phyloP scores from a whole-genome alignment of 2,888 invertebrate genomes.

The Zaprionus bogoriensis region DNA sequence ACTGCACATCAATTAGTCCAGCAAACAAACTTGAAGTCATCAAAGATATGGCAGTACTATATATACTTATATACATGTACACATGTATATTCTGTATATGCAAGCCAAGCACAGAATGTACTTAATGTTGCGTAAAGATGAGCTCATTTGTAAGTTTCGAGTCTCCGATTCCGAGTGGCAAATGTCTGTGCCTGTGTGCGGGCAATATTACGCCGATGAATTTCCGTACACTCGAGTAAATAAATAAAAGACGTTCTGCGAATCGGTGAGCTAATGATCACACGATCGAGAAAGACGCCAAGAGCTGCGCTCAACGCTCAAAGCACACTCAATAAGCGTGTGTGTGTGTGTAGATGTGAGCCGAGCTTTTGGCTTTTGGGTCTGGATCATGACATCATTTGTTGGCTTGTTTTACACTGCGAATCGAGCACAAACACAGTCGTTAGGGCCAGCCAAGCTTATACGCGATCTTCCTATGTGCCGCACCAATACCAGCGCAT shows the following conservation, averaged over 20 bases:
- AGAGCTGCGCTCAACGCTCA: constrained; percentile 21
- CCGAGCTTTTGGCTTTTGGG: constrained; percentile 47
- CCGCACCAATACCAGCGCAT: background rate
- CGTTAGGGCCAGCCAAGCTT: background rate
- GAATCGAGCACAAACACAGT: constrained; percentile 2
- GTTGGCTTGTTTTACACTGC: constrained; percentile 36
- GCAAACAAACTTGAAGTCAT: constrained; percentile 22
- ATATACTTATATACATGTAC: background rate
- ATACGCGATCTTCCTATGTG: background rate
- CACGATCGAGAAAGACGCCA: constrained; percentile 28
- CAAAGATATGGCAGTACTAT: constrained; percentile 4
- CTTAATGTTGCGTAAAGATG: constrained; percentile 28
- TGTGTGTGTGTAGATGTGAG: constrained; percentile 39
- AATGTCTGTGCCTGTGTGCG: constrained; percentile 5
- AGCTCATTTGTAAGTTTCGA: constrained; percentile 29
- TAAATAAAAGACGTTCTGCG: constrained; percentile 36
- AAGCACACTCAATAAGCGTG: constrained; percentile 1
- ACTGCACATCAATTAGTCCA: constrained; percentile 53
- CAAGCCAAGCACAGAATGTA: constrained; percentile 10
- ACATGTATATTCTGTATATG: constrained; percentile 5
- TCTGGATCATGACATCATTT: constrained; percentile 64
- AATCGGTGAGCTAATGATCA: constrained; percentile 65
- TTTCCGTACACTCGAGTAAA: constrained; percentile 47
- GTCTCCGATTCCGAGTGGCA: constrained; percentile 15
- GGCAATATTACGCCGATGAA: constrained; percentile 34